phyloP scores from a whole-genome alignment of 1,140 invertebrate species.

The Holotrichia oblita region DNA sequence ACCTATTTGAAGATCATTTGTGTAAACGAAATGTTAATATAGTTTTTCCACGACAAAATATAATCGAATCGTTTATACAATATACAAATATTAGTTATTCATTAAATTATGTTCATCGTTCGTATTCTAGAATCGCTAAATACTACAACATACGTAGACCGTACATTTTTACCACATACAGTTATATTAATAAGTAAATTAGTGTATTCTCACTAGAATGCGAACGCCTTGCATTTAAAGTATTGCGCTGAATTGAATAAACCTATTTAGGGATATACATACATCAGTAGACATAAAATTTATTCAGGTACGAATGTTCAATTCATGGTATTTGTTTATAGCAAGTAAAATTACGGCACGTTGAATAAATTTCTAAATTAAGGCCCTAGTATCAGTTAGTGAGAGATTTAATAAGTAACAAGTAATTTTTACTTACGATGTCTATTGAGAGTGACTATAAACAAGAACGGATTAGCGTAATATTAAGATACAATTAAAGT shows the following conservation, averaged over 20 bases:
- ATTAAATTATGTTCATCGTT: neutral
- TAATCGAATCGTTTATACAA: conserved; percentile 11
- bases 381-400: no score
- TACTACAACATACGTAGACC: neutral
- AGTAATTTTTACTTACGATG: no score
- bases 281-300: conserved; percentile 37
- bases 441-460: no score
- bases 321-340: conserved; percentile 77
- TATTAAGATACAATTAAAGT: no score
- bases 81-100: neutral
- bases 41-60: neutral
- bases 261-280: neutral
- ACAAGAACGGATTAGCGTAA: no score
- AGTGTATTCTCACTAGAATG: conserved; percentile 14
- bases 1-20: conserved; percentile 2
- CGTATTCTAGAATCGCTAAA: conserved; percentile 24
- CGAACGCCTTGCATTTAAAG: conserved; percentile 17
- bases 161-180: conserved; percentile 6
- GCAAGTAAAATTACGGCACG: conserved; percentile 69
- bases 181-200: conserved; percentile 1
- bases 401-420: no score
- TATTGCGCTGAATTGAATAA: conserved; percentile 3
- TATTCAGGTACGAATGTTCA: conserved; percentile 77
- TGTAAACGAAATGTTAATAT: conserved; percentile 26
- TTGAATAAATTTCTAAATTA: no score